phyloP scores from a whole-genome alignment of 1,140 invertebrate species.

The Glomeris maerens region DNA sequence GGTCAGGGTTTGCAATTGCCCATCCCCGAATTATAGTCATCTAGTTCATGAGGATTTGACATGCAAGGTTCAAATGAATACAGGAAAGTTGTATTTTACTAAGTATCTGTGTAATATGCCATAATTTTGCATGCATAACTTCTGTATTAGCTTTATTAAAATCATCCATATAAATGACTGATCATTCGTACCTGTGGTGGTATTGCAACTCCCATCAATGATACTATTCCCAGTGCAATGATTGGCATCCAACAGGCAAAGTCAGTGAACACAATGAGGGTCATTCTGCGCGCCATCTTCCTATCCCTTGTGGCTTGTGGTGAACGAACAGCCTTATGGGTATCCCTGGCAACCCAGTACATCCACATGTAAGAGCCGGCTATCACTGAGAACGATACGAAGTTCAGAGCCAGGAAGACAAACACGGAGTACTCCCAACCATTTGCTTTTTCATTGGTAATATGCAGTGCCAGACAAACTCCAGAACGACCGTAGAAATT shows the following conservation, averaged over 20 bases:
- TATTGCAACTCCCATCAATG: constrained; percentile 33
- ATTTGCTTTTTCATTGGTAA: constrained; percentile 37
- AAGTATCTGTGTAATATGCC: too few relatives aligned
- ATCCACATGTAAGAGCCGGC: constrained; percentile 41
- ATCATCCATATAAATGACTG: too few relatives aligned
- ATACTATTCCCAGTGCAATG: constrained; percentile 36
- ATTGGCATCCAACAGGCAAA: constrained; percentile 44
- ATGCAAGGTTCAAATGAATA: too few relatives aligned
- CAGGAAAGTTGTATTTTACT: too few relatives aligned
- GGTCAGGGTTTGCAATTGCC: too few relatives aligned
- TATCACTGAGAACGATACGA: constrained; percentile 39
- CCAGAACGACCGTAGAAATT: constrained; percentile 44
- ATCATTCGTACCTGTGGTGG: constrained; percentile 37
- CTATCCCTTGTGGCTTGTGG: constrained; percentile 23
- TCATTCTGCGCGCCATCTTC: constrained; percentile 41
- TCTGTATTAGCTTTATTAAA: too few relatives aligned
- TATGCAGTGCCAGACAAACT: constrained; percentile 43
- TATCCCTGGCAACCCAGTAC: constrained; percentile 38
- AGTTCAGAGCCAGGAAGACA: constrained; percentile 40
- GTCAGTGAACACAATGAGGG: constrained; percentile 40
- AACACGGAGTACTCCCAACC: constrained; percentile 47
- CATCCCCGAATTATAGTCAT: too few relatives aligned
- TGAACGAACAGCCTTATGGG: constrained; percentile 31
- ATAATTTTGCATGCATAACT: too few relatives aligned
- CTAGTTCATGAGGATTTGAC: too few relatives aligned